These are phyloP conservation scores for Zaprionus ornatus DNA, from an alignment of 1,140 invertebrate genomes.

Conservation along the genomic window DNA sequence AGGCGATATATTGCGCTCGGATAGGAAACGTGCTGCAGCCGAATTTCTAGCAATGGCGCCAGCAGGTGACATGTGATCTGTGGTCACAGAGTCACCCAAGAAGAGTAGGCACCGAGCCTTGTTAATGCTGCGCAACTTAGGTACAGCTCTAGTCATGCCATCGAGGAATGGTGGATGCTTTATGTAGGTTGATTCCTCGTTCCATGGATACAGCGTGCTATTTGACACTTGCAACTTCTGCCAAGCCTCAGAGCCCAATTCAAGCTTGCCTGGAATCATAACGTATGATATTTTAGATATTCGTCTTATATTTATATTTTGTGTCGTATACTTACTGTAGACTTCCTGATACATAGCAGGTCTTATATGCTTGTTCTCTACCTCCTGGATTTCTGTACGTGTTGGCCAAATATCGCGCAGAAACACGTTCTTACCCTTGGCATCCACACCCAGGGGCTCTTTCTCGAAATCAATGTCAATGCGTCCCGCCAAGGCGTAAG, in stretches of 20 bases:
- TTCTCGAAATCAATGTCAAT: slow-evolving; percentile 97
- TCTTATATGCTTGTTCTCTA: slow-evolving; percentile 71
- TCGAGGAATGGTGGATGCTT: slow-evolving; percentile 99
- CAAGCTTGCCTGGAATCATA: slow-evolving; percentile 87
- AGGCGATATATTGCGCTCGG: slow-evolving; percentile 92
- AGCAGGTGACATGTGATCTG: slow-evolving; percentile 99
- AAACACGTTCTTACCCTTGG: not conserved
- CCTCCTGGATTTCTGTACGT: not conserved
- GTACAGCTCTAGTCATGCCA: slow-evolving; percentile 89
- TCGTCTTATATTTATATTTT: not conserved
- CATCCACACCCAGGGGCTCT: slow-evolving; percentile 87
- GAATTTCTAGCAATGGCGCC: slow-evolving; percentile 98
- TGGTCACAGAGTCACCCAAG: slow-evolving; percentile 97
- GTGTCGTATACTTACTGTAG: slow-evolving; percentile 11
- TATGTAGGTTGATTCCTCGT: slow-evolving; percentile 96
- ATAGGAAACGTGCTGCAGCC: slow-evolving; percentile 95
- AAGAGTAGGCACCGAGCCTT: slow-evolving; percentile 92
- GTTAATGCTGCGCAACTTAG: slow-evolving; percentile 85
- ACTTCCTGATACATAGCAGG: slow-evolving; percentile 30
- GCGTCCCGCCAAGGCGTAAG: slow-evolving; percentile 97
- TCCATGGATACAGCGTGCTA: slow-evolving; percentile 96
- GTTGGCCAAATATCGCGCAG: slow-evolving; percentile 9
- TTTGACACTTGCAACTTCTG: slow-evolving; percentile 91
- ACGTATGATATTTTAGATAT: not conserved
- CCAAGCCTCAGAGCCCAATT: slow-evolving; percentile 94